Base-by-base conservation (phyloP, 1,140 invertebrate genomes). In the Drosophila guanche region DNA sequence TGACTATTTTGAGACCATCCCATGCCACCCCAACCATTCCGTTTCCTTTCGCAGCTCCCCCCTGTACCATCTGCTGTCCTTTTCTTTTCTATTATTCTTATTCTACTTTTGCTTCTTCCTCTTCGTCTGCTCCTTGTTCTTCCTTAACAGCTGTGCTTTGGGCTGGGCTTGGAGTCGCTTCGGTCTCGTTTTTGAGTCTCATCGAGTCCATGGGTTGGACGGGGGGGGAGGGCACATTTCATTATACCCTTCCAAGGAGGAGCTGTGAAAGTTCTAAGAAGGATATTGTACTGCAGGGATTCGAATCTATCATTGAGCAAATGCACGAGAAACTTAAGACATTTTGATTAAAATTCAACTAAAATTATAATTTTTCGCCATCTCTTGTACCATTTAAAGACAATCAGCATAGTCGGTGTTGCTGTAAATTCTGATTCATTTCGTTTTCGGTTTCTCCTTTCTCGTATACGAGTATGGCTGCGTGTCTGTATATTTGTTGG, bases 1-100 rank as follows among this genome's bases (percentile, higher is more conserved):
- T 86, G 83, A 86, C 83, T 86, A 86, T 86, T 86, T 88, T 72
- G 71, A 76, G 71, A 55, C 48, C 54, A 45, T 59, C 41, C 56
- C 33, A 37, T 37, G 4, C 47, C 37, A 20, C 8, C 37, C 42
- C 16, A 22, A 12, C 45, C 40, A n/a, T 40, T 12, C 20, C 41
- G 27, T 50, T 14, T 12, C 27, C 3, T 16, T 50, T 4, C 4
- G 0, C 14, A 16, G 37, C 20, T 16, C 5, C 46, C 7, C 51
- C 42, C 57, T 22, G 25, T 2, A 45, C 63, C 50, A 62, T 62
- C 68, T 67, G 62, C 70, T 74, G 61, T 75, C 54, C 61, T 74
- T 75, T 74, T 48, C 65, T 66, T 66, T 66, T 51, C 56, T 33
- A 46, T 62, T 65, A 40, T 46, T 66, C 51, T 68, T 55, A 68